Percentiles rank a stretch among this genome's conserved stretches.
Conservation (phyloP, 2,888 invertebrate species). For the Osedax fenrisi region DNA sequence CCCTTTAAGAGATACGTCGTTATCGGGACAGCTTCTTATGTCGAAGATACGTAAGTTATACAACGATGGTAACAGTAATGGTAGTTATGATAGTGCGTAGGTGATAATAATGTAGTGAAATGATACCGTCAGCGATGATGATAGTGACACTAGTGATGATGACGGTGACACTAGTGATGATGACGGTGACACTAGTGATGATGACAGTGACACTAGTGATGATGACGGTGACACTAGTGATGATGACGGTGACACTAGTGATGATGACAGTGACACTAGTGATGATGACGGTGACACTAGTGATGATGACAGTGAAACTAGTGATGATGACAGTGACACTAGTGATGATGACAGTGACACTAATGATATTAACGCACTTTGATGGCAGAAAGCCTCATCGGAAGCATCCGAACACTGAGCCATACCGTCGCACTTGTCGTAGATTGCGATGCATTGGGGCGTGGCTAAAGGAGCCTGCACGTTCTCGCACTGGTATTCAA, state of each 20-base stretch:
- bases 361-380: too few species aligned
- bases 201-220: slow-evolving; percentile 34
- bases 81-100: too few species aligned
- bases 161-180: slow-evolving; percentile 34
- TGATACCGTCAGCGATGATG: neutral
- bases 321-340: neutral
- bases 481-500: slow-evolving; percentile 36
- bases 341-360: too few species aligned
- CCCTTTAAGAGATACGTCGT: too few species aligned
- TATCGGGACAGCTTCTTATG: too few species aligned
- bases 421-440: slow-evolving; percentile 36
- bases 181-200: slow-evolving; percentile 35
- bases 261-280: neutral
- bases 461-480: slow-evolving; percentile 28
- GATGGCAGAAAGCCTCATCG: slow-evolving; percentile 33
- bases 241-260: neutral
- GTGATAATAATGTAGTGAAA: too few species aligned
- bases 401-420: slow-evolving; percentile 33
- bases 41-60: too few species aligned
- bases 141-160: slow-evolving; percentile 33
- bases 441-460: slow-evolving; percentile 36
- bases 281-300: neutral
- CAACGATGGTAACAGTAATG: too few species aligned
- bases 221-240: slow-evolving; percentile 1
- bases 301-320: neutral